Percentiles rank a stretch among this genome's conserved stretches.
phyloP scores from a whole-genome alignment of 2,113 vertebrate species.

The Patagioenas fasciata region DNA sequence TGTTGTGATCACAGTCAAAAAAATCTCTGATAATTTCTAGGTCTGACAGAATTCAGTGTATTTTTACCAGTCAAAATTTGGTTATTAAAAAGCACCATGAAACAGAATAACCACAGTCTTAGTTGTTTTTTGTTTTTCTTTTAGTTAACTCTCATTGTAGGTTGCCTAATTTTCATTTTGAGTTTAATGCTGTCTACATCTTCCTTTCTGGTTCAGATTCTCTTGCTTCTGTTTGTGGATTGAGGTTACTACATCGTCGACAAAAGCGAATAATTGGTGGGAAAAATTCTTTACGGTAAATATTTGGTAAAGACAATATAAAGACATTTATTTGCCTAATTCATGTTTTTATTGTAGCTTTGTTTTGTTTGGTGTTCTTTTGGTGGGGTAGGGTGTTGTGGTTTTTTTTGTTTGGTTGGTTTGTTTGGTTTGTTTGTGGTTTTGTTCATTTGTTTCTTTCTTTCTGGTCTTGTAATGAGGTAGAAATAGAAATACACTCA shows the following conservation, averaged over 20 bases:
- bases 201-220: slow-evolving; percentile 75
- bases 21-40: neutral
- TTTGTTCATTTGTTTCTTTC: neutral
- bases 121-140: neutral
- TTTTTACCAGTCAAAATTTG: neutral
- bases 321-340: neutral
- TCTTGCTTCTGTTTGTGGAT: slow-evolving; percentile 83
- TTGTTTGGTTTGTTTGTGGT: too few relatives aligned
- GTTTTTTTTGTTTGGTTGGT: too few relatives aligned
- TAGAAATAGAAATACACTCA: neutral
- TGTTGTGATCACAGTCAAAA: neutral
- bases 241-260: slow-evolving; percentile 86
- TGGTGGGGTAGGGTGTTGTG: too few relatives aligned
- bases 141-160: neutral
- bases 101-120: neutral
- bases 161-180: neutral
- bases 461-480: neutral
- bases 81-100: neutral
- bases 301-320: neutral
- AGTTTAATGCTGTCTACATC: neutral
- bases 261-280: slow-evolving; percentile 96
- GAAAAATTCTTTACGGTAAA: slow-evolving; percentile 94
- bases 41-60: neutral
- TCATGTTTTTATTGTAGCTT: neutral
- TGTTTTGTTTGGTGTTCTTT: neutral